phyloP scores from a whole-genome alignment of 2,797 vertebrate species.

The Ctenochaetus hawaiiensis region DNA sequence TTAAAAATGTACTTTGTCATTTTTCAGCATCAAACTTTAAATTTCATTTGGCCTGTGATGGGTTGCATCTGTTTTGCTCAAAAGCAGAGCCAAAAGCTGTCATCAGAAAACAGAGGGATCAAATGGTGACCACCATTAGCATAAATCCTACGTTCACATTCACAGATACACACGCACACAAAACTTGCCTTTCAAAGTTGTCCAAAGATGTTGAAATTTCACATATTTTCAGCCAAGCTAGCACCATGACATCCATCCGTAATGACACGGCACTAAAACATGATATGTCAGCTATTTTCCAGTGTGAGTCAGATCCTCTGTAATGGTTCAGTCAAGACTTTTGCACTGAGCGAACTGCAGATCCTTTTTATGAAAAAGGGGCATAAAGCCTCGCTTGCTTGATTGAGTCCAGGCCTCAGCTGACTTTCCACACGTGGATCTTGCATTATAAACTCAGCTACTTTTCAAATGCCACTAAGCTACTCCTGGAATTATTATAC shows the following conservation, averaged over 20 bases:
- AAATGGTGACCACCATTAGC: slow-evolving; percentile 17
- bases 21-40: slow-evolving; percentile 25
- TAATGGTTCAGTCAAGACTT: slow-evolving; percentile 66
- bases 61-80: slow-evolving; percentile 45
- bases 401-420: slow-evolving; percentile 74
- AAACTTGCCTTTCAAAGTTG: slow-evolving; percentile 22
- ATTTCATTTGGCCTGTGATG: slow-evolving; percentile 5
- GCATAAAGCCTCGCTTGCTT: slow-evolving; percentile 63
- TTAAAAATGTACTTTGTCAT: slow-evolving; percentile 23
- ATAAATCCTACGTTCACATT: not conserved
- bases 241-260: slow-evolving; percentile 28
- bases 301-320: slow-evolving; percentile 51
- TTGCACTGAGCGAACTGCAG: slow-evolving; percentile 48
- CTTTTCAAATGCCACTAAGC: slow-evolving; percentile 45
- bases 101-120: slow-evolving; percentile 31
- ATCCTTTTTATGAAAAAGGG: slow-evolving; percentile 56
- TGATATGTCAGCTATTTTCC: slow-evolving; percentile 63
- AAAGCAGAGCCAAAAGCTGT: slow-evolving; percentile 30
- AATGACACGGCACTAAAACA: slow-evolving; percentile 47
- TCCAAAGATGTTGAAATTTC: slow-evolving; percentile 32
- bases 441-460: slow-evolving; percentile 52
- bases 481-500: slow-evolving; percentile 12
- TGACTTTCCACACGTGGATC: slow-evolving; percentile 71
- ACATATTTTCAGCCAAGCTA: slow-evolving; percentile 37
- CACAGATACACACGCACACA: not conserved